A percentile compares a stretch with the other conserved stretches of the same genome.
phyloP scores from a whole-genome alignment of 2,113 vertebrate species.

The Andinoacara biseriatus region DNA sequence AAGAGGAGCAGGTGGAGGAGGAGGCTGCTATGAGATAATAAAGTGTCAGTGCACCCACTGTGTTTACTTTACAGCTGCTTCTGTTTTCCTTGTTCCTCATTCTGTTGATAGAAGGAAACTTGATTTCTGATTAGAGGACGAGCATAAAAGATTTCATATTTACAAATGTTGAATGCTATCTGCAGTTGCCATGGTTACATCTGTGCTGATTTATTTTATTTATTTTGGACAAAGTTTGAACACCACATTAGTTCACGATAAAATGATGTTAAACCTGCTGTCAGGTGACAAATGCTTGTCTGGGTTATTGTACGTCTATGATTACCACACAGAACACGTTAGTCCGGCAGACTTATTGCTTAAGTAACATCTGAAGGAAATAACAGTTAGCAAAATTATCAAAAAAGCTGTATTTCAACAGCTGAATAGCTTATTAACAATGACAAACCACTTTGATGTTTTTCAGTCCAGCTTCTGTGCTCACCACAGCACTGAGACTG shows the following conservation, averaged over 20 bases:
- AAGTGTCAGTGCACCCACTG: neutral
- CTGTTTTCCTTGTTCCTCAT: neutral
- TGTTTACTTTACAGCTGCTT: neutral
- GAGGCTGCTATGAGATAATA: constrained; percentile 4
- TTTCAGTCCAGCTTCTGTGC: too few species aligned
- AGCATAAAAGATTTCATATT: constrained; percentile 14
- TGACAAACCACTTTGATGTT: too few species aligned
- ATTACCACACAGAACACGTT: neutral
- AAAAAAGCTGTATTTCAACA: too few species aligned
- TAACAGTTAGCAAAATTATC: too few species aligned
- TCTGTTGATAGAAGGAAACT: neutral
- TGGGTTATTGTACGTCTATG: neutral
- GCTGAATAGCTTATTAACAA: too few species aligned
- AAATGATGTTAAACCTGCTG: neutral
- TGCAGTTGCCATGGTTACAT: constrained; percentile 49
- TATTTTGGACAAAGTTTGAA: neutral
- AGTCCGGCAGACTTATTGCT: neutral
- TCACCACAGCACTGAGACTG: too few species aligned
- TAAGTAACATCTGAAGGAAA: neutral
- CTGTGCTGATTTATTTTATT: neutral
- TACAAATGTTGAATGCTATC: constrained; percentile 11
- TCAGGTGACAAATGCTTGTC: neutral
- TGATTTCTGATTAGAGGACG: neutral
- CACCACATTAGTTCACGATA: neutral
- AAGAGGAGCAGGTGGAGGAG: neutral